Evolutionary conservation across 2,888 invertebrate species (phyloP).

Genomic region (Panopea generosa): DNA sequence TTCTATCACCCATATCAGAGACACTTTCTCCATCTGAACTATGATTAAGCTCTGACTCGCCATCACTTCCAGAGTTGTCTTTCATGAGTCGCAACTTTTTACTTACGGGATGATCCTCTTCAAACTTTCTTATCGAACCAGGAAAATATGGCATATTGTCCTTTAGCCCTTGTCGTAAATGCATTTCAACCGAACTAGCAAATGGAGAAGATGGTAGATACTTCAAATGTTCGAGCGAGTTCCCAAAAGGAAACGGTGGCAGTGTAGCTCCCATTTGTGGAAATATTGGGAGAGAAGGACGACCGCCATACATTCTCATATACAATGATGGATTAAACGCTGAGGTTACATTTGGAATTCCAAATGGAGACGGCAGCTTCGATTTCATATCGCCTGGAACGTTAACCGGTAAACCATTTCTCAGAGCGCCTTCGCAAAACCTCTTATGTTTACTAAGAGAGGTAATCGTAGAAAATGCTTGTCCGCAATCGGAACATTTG

Average conservation of each 20-base stretch:
- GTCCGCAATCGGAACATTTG: slow-evolving; percentile 97
- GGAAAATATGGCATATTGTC: slow-evolving; percentile 5
- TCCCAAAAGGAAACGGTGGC: slow-evolving; percentile 64
- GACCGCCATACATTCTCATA: slow-evolving; percentile 70
- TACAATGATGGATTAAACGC: slow-evolving; percentile 68
- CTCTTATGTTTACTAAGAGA: slow-evolving; percentile 97
- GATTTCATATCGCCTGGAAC: slow-evolving; percentile 62
- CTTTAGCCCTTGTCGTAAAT: slow-evolving; percentile 16
- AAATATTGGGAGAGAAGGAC: slow-evolving; percentile 75
- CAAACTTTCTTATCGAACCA: slow-evolving; percentile 17
- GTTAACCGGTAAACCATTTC: slow-evolving; percentile 76
- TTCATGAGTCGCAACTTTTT: slow-evolving; percentile 46
- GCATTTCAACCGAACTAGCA: slow-evolving; percentile 21
- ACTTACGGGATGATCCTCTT: slow-evolving; percentile 39
- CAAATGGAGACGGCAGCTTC: slow-evolving; percentile 39
- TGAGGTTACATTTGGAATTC: slow-evolving; percentile 45
- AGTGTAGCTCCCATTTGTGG: slow-evolving; percentile 65
- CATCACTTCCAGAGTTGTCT: slow-evolving; percentile 56
- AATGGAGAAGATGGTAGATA: slow-evolving; percentile 42
- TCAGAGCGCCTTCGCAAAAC: slow-evolving; percentile 93
- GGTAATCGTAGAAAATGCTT: slow-evolving; percentile 95
- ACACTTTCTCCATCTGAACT: slow-evolving; percentile 61
- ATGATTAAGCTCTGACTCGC: slow-evolving; percentile 58
- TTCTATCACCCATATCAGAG: slow-evolving; percentile 47
- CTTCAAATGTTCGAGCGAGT: slow-evolving; percentile 55